A percentile compares a stretch with the other conserved stretches of the same genome.
Conservation (phyloP, 1,140 invertebrate species). For the Rhizoglyphus robini region DNA sequence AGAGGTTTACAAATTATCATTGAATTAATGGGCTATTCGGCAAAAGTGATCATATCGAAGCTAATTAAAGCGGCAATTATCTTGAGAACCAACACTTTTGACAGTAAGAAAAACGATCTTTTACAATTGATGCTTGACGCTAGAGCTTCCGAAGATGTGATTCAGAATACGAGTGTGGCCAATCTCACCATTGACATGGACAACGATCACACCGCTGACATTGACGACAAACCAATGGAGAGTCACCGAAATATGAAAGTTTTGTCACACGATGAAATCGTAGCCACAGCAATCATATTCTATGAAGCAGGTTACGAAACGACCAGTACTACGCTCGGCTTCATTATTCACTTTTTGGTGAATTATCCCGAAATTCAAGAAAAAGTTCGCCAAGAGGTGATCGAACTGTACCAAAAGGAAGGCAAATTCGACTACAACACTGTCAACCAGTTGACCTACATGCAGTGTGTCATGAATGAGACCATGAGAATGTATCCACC, state of each 20-base stretch:
- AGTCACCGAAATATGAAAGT: neutral
- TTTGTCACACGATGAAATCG: constrained; percentile 29
- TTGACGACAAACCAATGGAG: neutral
- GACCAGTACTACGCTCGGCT: constrained; percentile 34
- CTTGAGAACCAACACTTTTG: neutral
- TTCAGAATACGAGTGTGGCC: neutral
- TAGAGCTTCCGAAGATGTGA: neutral
- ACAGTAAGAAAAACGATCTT: constrained; percentile 7
- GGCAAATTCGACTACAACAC: constrained; percentile 26
- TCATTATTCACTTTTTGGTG: constrained; percentile 33
- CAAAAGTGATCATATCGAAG: neutral
- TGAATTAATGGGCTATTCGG: neutral
- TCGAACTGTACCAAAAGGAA: constrained; percentile 18
- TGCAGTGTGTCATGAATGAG: constrained; percentile 36
- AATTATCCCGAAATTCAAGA: constrained; percentile 35
- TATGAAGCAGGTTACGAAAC: constrained; percentile 38
- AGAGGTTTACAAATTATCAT: neutral
- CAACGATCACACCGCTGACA: neutral
- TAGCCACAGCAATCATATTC: constrained; percentile 33
- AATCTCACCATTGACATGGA: constrained; percentile 3
- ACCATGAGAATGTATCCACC: constrained; percentile 33
- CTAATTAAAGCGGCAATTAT: constrained; percentile 1
- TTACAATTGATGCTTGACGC: constrained; percentile 19
- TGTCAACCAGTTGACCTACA: constrained; percentile 30
- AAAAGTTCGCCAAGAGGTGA: constrained; percentile 33